Conservation (phyloP, 1,140 invertebrate species). For the Drosophila tani region DNA sequence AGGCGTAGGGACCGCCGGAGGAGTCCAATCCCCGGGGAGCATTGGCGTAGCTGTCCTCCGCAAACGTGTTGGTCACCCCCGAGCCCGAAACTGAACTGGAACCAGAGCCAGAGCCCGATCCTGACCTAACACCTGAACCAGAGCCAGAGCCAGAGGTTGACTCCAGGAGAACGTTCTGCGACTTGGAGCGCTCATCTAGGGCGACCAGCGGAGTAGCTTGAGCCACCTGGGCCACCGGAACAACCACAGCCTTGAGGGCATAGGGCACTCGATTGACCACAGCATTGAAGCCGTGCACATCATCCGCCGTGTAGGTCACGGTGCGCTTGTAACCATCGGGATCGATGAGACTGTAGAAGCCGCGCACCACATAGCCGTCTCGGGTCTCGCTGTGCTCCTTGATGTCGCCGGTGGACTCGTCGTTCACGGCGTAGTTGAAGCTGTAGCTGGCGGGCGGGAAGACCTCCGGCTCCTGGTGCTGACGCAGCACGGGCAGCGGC, state of each 20-base stretch:
- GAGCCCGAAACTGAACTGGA: slow-evolving; percentile 6
- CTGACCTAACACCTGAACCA: not conserved
- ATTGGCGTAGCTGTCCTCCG: slow-evolving; percentile 43
- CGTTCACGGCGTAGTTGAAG: slow-evolving; percentile 65
- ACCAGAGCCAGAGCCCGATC: not conserved
- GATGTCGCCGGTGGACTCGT: slow-evolving; percentile 66
- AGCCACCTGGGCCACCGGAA: slow-evolving; percentile 12
- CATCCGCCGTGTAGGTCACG: slow-evolving; percentile 86
- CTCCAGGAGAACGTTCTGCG: not conserved
- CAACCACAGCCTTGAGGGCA: slow-evolving; percentile 45
- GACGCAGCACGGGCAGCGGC: slow-evolving; percentile 38
- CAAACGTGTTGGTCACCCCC: slow-evolving; percentile 15
- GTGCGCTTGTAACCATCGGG: slow-evolving; percentile 85
- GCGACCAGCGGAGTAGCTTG: slow-evolving; percentile 13
- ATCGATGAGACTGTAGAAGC: slow-evolving; percentile 68
- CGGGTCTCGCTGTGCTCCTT: slow-evolving; percentile 70
- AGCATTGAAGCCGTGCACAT: slow-evolving; percentile 87
- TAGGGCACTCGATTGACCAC: slow-evolving; percentile 84
- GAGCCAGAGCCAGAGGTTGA: not conserved
- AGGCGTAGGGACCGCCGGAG: slow-evolving; percentile 52
- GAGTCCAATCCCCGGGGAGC: slow-evolving; percentile 44
- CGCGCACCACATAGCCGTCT: slow-evolving; percentile 64
- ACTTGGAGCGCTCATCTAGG: slow-evolving; percentile 50
- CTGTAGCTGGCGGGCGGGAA: slow-evolving; percentile 66
- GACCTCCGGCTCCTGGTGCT: slow-evolving; percentile 41